Percentiles rank a stretch among this genome's conserved stretches.
These are phyloP conservation scores for Achroia grisella DNA, from an alignment of 1,140 invertebrate species.

Conservation along the genomic window DNA sequence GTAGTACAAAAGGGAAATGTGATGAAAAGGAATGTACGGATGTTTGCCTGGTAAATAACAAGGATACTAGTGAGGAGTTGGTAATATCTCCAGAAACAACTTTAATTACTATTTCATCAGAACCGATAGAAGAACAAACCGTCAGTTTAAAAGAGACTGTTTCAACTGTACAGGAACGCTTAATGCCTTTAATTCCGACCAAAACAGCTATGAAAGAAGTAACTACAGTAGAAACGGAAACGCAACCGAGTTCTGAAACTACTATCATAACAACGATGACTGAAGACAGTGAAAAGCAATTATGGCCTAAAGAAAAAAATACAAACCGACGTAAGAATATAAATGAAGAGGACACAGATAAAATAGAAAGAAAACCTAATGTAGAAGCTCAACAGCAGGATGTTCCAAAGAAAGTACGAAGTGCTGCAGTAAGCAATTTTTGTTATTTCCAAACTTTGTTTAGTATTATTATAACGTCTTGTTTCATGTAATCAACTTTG, in stretches of 20 bases:
- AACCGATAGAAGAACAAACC: background rate
- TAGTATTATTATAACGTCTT: conserved; percentile 16
- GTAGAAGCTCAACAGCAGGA: conserved; percentile 36
- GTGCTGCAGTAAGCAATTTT: conserved; percentile 7
- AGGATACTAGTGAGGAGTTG: conserved; percentile 21
- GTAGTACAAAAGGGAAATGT: conserved; percentile 41
- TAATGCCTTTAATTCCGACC: background rate
- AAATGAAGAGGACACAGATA: conserved; percentile 13
- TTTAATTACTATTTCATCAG: no score
- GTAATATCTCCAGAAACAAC: background rate
- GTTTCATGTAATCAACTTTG: conserved; percentile 9
- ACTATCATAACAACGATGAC: background rate
- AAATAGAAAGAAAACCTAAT: conserved; percentile 22
- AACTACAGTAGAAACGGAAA: background rate
- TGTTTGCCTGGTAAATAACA: conserved; percentile 33
- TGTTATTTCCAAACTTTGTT: conserved; percentile 11
- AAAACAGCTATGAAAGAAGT: conserved; percentile 1
- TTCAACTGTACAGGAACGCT: background rate
- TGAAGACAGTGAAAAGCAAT: background rate
- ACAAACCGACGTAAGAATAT: conserved; percentile 11
- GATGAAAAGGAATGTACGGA: conserved; percentile 25
- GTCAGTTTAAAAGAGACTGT: conserved; percentile 4
- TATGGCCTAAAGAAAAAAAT: conserved; percentile 24
- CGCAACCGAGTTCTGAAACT: background rate
- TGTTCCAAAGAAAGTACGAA: background rate